Evolutionary conservation across 2,888 invertebrate species (phyloP).

Genomic region (Electrophaes corylata): DNA sequence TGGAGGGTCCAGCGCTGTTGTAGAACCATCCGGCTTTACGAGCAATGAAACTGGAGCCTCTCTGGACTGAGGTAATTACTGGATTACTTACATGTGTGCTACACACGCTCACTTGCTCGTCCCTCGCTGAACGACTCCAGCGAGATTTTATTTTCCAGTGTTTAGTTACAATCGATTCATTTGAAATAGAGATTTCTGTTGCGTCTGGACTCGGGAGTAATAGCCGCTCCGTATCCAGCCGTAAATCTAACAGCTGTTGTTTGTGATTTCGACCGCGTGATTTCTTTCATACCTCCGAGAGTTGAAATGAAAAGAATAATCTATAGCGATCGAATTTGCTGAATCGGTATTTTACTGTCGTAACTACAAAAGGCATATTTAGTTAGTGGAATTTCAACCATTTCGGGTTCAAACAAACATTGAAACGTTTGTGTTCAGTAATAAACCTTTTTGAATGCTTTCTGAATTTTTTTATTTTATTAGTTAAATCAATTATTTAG

Average conservation of each 20-base stretch:
- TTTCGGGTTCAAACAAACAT: neutral
- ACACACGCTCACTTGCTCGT: constrained; percentile 39
- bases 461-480: neutral
- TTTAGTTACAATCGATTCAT: constrained; percentile 26
- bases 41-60: constrained; percentile 75
- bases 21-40: constrained; percentile 75
- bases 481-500: too few relatives aligned
- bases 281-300: constrained; percentile 8
- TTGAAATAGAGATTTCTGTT: constrained; percentile 25
- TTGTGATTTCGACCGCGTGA: constrained; percentile 22
- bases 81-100: constrained; percentile 70
- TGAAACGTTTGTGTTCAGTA: neutral
- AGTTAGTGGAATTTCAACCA: neutral
- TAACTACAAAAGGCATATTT: neutral
- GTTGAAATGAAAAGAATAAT: constrained; percentile 6
- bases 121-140: constrained; percentile 15
- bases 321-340: neutral
- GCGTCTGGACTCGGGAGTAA: constrained; percentile 18
- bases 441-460: neutral
- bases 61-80: constrained; percentile 72
- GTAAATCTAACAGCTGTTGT: constrained; percentile 19
- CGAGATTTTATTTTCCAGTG: constrained; percentile 23
- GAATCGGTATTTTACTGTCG: neutral
- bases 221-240: constrained; percentile 11
- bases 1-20: constrained; percentile 67